phyloP scores from a whole-genome alignment of 2,888 invertebrate species.

The Autographa gamma region DNA sequence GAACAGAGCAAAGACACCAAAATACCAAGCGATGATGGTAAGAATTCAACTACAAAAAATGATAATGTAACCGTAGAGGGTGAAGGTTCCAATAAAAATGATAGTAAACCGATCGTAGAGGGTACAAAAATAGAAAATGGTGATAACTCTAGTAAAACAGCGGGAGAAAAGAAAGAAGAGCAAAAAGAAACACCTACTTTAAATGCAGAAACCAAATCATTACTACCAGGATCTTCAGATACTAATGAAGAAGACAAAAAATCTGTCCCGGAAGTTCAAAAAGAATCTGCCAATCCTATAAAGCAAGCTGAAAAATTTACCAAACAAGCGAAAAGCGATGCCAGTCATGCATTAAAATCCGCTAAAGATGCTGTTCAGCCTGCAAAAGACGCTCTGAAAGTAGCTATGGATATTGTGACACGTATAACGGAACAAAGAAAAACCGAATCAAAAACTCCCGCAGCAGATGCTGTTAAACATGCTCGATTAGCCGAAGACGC shows the following conservation, averaged over 20 bases:
- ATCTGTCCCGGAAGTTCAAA: constrained; percentile 22
- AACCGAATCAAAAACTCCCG: constrained; percentile 8
- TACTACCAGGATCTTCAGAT: not conserved
- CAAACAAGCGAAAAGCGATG: constrained; percentile 32
- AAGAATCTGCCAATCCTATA: not conserved
- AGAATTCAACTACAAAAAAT: not conserved
- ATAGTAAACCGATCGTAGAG: not conserved
- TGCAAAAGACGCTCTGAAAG: constrained; percentile 47
- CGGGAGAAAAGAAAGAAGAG: not conserved
- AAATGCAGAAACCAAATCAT: not conserved
- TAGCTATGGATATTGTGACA: constrained; percentile 28
- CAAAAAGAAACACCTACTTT: not conserved
- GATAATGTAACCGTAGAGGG: not conserved
- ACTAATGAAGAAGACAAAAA: constrained; percentile 8
- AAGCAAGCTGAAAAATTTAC: constrained; percentile 39
- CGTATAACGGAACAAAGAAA: constrained; percentile 38
- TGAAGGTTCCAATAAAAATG: not conserved
- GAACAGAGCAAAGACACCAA: no score
- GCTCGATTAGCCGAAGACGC: constrained; percentile 49
- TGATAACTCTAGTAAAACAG: not conserved
- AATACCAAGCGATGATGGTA: not conserved
- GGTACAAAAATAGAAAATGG: not conserved
- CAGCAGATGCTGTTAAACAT: constrained; percentile 37
- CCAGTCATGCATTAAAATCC: constrained; percentile 46
- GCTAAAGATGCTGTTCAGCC: constrained; percentile 56